Percentiles rank a stretch among this genome's conserved stretches.
These are phyloP conservation scores for Syrrhaptes paradoxus DNA, from an alignment of 2,113 vertebrate species.

Conservation along the genomic window DNA sequence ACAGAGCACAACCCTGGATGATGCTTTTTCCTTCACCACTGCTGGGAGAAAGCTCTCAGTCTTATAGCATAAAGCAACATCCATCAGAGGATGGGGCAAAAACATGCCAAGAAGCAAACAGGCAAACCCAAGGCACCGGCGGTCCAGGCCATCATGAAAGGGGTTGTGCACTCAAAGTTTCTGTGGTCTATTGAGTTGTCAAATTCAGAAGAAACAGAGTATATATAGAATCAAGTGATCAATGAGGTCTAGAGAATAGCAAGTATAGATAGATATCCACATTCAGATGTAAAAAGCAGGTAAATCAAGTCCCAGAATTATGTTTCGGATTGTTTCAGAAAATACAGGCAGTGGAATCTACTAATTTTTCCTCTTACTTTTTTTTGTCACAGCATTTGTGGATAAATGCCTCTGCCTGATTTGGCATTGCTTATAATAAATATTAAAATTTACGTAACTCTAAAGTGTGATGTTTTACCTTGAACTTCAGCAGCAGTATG, in stretches of 20 bases:
- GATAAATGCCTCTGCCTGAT: neutral
- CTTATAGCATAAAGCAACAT: neutral
- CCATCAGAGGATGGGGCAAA: neutral
- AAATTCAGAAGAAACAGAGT: neutral
- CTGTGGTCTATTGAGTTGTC: neutral
- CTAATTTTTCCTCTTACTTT: neutral
- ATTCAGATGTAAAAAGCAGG: neutral
- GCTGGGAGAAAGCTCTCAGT: neutral
- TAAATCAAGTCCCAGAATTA: neutral
- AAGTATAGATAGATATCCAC: neutral
- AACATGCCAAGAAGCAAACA: neutral
- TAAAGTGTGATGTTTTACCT: neutral
- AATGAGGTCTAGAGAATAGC: neutral
- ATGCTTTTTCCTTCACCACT: neutral
- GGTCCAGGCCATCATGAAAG: too few species aligned
- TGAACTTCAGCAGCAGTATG: rapidly evolving
- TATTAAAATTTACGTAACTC: neutral
- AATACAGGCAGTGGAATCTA: rapidly evolving
- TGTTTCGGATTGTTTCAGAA: neutral
- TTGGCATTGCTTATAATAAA: neutral
- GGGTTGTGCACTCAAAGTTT: neutral
- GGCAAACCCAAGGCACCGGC: too few species aligned
- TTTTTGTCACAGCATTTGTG: neutral
- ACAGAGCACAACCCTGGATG: neutral
- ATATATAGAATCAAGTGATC: neutral